phyloP scores from a whole-genome alignment of 37 sponge, comb jelly and placozoan genomes.

The Aphrocallistes beatrix region DNA sequence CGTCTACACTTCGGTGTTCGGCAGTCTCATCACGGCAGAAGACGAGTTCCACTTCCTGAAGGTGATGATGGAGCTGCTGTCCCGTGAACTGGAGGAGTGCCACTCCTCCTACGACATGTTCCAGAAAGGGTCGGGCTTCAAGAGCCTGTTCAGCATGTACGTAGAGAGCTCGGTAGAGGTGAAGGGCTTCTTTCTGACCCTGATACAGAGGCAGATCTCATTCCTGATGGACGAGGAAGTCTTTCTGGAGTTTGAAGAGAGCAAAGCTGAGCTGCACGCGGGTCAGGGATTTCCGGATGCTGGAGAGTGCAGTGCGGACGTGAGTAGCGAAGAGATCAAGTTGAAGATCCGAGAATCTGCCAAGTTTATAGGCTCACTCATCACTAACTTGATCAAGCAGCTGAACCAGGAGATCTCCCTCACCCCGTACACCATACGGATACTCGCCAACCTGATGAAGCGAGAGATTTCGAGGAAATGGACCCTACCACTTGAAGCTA shows the following conservation, averaged over 20 bases:
- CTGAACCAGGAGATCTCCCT: neutral
- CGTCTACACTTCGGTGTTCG: neutral
- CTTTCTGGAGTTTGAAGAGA: neutral
- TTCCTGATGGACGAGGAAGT: conserved; percentile 7
- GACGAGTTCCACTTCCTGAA: neutral
- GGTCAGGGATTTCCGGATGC: neutral
- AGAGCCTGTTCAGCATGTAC: neutral
- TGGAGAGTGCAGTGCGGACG: neutral
- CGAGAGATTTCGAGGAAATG: conserved; percentile 2
- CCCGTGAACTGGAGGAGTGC: neutral
- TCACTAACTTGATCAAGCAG: neutral
- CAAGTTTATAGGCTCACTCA: neutral
- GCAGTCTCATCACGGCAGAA: neutral
- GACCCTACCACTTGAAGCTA: conserved; percentile 1
- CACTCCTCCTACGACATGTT: neutral
- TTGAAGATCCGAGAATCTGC: neutral
- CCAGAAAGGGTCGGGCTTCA: conserved; percentile 14
- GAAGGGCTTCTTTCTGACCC: neutral
- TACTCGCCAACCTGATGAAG: neutral
- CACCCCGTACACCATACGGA: neutral
- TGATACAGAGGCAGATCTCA: neutral
- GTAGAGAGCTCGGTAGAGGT: neutral
- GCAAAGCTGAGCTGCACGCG: neutral
- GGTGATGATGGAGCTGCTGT: neutral
- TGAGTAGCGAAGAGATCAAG: neutral